A percentile compares a stretch with the other conserved stretches of the same genome.
phyloP scores from a whole-genome alignment of 2,113 vertebrate genomes.

The Galemys pyrenaicus region DNA sequence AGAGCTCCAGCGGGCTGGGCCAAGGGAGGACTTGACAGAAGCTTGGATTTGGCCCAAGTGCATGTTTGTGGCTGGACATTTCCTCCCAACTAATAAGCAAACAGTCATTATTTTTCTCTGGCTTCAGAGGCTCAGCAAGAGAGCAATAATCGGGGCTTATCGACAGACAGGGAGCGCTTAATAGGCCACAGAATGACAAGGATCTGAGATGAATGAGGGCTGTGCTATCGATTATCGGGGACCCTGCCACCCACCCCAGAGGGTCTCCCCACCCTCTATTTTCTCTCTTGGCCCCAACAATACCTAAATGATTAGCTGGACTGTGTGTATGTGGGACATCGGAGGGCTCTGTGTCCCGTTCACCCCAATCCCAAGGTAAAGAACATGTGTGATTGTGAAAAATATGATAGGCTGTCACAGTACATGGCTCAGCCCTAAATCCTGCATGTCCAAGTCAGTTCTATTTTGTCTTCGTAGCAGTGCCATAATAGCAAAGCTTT shows the following conservation, averaged over 20 bases:
- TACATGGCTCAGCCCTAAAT: neutral
- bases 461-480: neutral
- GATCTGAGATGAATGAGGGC: neutral
- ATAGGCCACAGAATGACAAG: slow-evolving; percentile 25
- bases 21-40: neutral
- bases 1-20: neutral
- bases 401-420: neutral
- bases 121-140: slow-evolving; percentile 36
- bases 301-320: neutral
- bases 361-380: neutral
- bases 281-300: neutral
- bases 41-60: neutral
- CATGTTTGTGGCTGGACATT: neutral
- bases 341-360: neutral
- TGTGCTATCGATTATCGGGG: neutral
- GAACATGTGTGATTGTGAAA: neutral
- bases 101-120: slow-evolving; percentile 61
- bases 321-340: too few species aligned
- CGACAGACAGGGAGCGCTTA: neutral
- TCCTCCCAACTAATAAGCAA: slow-evolving; percentile 53
- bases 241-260: neutral
- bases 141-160: slow-evolving; percentile 42
- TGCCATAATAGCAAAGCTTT: neutral
- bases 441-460: neutral
- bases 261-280: neutral